A percentile compares a stretch with the other conserved stretches of the same genome.
These are phyloP conservation scores for Littorina saxatilis DNA, from an alignment of 1,140 invertebrate genomes.

Conservation along the genomic window DNA sequence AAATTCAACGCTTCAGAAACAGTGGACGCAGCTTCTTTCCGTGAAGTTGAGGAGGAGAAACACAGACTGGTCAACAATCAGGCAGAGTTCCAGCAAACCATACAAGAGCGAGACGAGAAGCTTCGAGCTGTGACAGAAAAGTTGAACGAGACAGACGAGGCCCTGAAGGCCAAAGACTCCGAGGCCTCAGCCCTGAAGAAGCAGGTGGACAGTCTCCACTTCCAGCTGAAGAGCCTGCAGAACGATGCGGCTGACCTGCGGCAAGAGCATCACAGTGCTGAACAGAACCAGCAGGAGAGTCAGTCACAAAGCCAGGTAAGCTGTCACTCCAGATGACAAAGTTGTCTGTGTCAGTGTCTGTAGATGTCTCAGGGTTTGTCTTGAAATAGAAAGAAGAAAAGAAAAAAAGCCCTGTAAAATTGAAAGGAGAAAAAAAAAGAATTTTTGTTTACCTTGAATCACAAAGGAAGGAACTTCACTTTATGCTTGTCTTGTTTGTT, in stretches of 20 bases:
- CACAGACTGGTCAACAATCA: conserved; percentile 57
- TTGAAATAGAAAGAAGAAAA: too few relatives aligned
- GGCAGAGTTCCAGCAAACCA: conserved; percentile 50
- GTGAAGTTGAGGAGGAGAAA: conserved; percentile 61
- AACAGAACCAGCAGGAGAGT: conserved; percentile 57
- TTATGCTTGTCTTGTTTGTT: too few relatives aligned
- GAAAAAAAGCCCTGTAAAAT: too few relatives aligned
- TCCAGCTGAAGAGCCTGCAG: conserved; percentile 68
- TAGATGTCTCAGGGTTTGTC: too few relatives aligned
- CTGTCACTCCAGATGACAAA: too few relatives aligned
- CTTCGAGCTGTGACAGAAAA: conserved; percentile 59
- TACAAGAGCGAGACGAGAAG: conserved; percentile 63
- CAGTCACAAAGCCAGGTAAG: conserved; percentile 57
- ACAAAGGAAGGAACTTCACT: too few relatives aligned
- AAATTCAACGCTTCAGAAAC: conserved; percentile 60
- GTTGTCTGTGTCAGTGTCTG: too few relatives aligned
- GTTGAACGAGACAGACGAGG: conserved; percentile 63
- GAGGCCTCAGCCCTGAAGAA: conserved; percentile 65
- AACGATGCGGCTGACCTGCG: conserved; percentile 60
- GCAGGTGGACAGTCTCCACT: conserved; percentile 69
- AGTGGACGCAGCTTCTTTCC: conserved; percentile 62
- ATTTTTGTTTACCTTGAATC: too few relatives aligned
- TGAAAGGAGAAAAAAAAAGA: too few relatives aligned
- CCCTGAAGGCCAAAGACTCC: conserved; percentile 54
- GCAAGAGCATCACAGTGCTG: conserved; percentile 51